Evolutionary conservation across 2,888 invertebrate species (phyloP), one percentile per base, ranked within the genome.

Genomic region (Catotricha subobsoleta): DNA sequence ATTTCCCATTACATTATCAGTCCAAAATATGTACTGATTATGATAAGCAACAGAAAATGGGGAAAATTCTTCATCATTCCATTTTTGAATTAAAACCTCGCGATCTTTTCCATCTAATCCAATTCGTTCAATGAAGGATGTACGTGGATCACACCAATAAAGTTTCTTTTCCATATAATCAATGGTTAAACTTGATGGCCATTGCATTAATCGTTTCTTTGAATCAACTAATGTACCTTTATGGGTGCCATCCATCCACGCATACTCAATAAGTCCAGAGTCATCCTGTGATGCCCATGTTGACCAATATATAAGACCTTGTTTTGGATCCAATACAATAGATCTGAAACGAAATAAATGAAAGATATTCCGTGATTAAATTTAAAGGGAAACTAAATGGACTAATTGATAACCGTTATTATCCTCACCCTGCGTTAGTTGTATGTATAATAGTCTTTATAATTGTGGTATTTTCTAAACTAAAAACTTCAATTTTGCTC

Each of bases 221-320:
- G 68, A 48, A 75, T 65, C 60, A 10, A 78, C 59, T 48, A 81
- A 66, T 40, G 63, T 54, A 51, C 66, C 66, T 39, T 72, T 67
- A 50, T 69, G 65, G 2, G 67, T 62, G 10, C 84, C 87, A 61
- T 84, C 82, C 78, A 86, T 76, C 66, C 70, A 69, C 18, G 80
- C 75, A 33, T 67, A 64, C 57, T 77, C 75, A 48, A 86, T 72
- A 47, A 70, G 70, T 8, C 76, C 76, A 13, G 58, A 57, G 10
- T 48, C 50, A 12, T 10, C 30, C 10, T 28, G 19, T 15, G 34
- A 18, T 25, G 31, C 15, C 42, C 33, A 34, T 51, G 47, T 59
- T 2, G 76, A 67, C 81, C 82, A 87, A 64, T 76, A 87, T 70
- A 87, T 74, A 23, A 67, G 54, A 63, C 86, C 80, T 44, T 67